Base-by-base conservation (phyloP, 2,113 vertebrate genomes). In the Philantomba maxwellii region DNA sequence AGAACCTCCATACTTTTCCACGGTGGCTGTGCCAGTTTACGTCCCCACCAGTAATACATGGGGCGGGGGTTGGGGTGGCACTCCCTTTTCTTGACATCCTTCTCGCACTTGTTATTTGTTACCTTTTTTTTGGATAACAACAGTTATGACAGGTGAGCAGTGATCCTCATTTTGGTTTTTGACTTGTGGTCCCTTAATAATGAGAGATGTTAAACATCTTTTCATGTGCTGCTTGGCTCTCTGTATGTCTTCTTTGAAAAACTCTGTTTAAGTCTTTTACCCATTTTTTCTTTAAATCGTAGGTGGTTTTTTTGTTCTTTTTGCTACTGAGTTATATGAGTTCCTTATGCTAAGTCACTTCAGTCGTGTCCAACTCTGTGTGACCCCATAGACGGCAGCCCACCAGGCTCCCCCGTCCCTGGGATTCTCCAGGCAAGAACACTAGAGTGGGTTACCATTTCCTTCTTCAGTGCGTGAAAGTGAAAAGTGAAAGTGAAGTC, bases 61-160 rank as follows among this genome's bases (percentile, higher is more conserved):
- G 33, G 45, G 23, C 2, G 0, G 10, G 33, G 28, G 7, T 1
- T 66, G 62, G 30, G 62, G n/a, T 1, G 5, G 66, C 0, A 5
- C 14, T 47, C 73, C 19, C 21, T n/a, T 88, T 78, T 26, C 73
- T n/a, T 30, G 39, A 78, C 39, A 17, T 60, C 30, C 14, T 47
- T 15, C 1, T 39, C 73, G 36, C 53, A 47, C 30, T 49, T 58
- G 70, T 58, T 78, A 25, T 49, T n/a, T 39, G 73, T 58, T 78
- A 23, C 21, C 57, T 90, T 60, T 33, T 57, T 39, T 81, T 81
- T 81, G 49, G 47, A 80, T 80, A 80, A 80, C 2, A 2, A 33
- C 16, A 80, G 17, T 80, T 80, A 17, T 51, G 7, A 80, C 77
- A 80, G 77, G 45, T 80, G 47, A 49, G 28, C 30, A 30, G 30